These are phyloP conservation scores for Nomada lathburiana DNA, from an alignment of 2,888 invertebrate genomes.

Conservation along the genomic window DNA sequence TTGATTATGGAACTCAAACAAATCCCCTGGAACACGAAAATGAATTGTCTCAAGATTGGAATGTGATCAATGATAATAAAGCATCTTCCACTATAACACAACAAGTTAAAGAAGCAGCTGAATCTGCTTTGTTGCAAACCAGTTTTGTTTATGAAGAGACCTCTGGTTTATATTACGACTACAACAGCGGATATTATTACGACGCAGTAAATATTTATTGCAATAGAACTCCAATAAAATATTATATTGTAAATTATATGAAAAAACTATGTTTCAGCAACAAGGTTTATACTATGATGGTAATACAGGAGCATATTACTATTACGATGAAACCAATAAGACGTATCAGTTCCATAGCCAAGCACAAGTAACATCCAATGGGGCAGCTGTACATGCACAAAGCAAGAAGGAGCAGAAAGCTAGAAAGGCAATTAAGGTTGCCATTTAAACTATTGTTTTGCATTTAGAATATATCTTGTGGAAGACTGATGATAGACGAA, in stretches of 20 bases:
- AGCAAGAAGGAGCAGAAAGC: conserved; percentile 74
- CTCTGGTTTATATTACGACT: conserved; percentile 95
- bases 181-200: conserved; percentile 95
- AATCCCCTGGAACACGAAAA: conserved; percentile 70
- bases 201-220: conserved; percentile 89
- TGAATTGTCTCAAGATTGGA: conserved; percentile 69
- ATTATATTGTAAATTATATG: background rate
- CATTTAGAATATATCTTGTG: background rate
- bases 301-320: conserved; percentile 92
- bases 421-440: conserved; percentile 69
- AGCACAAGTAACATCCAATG: conserved; percentile 85
- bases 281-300: conserved; percentile 95
- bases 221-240: background rate
- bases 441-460: conserved; percentile 5
- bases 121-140: conserved; percentile 88
- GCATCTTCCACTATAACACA: conserved; percentile 87
- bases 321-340: conserved; percentile 91
- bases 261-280: conserved; percentile 86
- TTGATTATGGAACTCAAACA: conserved; percentile 77
- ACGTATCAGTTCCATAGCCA: conserved; percentile 93
- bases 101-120: conserved; percentile 92
- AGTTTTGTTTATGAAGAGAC: conserved; percentile 95
- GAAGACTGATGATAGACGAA: conserved; percentile 4
- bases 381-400: conserved; percentile 38
- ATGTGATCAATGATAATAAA: conserved; percentile 66